Evolutionary conservation across 64 coral and sea anemone genomes (phyloP).

Genomic region (Dendronephthya gigantea): DNA sequence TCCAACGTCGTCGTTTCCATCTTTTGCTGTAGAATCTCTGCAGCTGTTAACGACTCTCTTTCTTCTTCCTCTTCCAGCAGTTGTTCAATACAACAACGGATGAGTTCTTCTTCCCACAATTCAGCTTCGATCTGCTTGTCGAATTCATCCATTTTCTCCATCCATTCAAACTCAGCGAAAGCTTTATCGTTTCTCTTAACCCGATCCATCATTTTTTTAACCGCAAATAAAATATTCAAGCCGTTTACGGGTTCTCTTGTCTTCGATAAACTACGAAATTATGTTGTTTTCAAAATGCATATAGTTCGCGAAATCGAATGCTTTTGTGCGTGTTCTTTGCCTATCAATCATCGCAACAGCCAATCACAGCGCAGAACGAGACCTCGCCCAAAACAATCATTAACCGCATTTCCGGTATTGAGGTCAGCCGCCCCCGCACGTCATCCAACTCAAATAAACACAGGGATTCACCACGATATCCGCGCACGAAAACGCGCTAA

Average conservation of each 20-base stretch:
- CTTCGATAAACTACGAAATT: neutral
- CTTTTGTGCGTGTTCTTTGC: conserved; percentile 42
- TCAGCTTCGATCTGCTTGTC: neutral
- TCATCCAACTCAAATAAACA: neutral
- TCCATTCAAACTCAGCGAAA: conserved; percentile 8
- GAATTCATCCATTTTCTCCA: conserved; percentile 24
- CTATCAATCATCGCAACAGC: conserved; percentile 47
- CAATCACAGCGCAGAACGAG: conserved; percentile 57
- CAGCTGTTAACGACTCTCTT: neutral
- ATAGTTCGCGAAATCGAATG: neutral
- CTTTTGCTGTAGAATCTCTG: neutral
- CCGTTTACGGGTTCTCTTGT: neutral
- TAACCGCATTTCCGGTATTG: conserved; percentile 8
- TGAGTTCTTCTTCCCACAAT: neutral
- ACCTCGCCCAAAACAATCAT: conserved; percentile 70
- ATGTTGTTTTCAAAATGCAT: neutral
- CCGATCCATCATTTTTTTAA: conserved; percentile 7
- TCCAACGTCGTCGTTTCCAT: neutral
- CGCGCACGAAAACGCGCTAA: neutral
- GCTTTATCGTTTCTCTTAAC: neutral
- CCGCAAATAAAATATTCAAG: conserved; percentile 9
- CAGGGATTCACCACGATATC: neutral
- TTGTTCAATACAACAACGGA: conserved; percentile 13
- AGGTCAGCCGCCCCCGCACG: neutral
- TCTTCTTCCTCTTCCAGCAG: conserved; percentile 10